Percentiles rank a stretch among this genome's conserved stretches.
Evolutionary conservation across 2,113 vertebrate species (phyloP).

Genomic region (Paraplagusia blochii): DNA sequence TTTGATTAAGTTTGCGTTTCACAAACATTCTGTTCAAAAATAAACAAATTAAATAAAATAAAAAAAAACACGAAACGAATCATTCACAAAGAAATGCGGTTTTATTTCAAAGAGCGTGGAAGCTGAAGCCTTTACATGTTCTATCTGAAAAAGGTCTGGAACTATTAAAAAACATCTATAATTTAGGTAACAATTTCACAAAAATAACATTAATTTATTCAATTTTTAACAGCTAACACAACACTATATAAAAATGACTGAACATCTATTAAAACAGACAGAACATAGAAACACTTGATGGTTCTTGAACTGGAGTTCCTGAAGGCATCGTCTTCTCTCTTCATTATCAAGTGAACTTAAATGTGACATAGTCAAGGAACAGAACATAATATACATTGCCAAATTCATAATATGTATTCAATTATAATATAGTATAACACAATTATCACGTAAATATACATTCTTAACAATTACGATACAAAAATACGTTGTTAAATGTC

Average conservation of each 20-base stretch:
- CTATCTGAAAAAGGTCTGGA: conserved; percentile 44
- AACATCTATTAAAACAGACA: conserved; percentile 48
- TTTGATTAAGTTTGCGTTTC: too few relatives aligned
- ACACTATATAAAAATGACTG: conserved; percentile 61
- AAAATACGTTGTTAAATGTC: too few relatives aligned
- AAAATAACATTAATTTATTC: conserved; percentile 75
- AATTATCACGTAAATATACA: too few relatives aligned
- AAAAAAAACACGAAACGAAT: too few relatives aligned
- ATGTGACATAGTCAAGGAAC: conserved; percentile 85
- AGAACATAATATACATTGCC: too few relatives aligned
- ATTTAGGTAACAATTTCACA: conserved; percentile 72
- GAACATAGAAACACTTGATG: conserved; percentile 46
- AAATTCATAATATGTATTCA: too few relatives aligned
- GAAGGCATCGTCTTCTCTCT: not conserved
- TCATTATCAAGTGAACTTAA: conserved; percentile 90
- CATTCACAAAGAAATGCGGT: conserved; percentile 31
- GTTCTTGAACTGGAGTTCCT: conserved; percentile 20
- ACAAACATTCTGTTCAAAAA: too few relatives aligned
- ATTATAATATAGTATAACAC: too few relatives aligned
- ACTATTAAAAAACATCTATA: conserved; percentile 57
- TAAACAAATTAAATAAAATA: too few relatives aligned
- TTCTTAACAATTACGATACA: too few relatives aligned
- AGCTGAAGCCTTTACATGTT: conserved; percentile 55
- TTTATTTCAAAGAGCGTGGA: conserved; percentile 69
- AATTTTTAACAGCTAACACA: conserved; percentile 62